Evolutionary conservation across 1,140 invertebrate genomes (phyloP).

Genomic region (Brachionus koreanus): DNA sequence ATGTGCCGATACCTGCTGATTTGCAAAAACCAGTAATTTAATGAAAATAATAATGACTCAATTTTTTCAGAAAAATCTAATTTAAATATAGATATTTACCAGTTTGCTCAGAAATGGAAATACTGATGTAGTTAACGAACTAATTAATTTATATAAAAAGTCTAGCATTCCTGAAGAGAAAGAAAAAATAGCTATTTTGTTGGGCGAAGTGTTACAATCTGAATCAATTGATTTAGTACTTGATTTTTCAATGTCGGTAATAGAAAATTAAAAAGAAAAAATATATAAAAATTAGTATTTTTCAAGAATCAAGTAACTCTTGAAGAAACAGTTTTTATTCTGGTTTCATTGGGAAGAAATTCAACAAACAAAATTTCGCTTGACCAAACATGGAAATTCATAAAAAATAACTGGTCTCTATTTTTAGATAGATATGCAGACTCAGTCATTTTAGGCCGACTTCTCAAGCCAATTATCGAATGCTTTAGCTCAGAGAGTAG

Average conservation of each 20-base stretch:
- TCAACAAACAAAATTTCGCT: slow-evolving; percentile 67
- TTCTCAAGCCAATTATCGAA: slow-evolving; percentile 70
- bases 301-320: slow-evolving; percentile 76
- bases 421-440: slow-evolving; percentile 72
- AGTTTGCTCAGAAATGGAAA: slow-evolving; percentile 4
- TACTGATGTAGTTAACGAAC: not conserved
- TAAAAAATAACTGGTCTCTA: slow-evolving; percentile 74
- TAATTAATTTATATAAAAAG: slow-evolving; percentile 67
- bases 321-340: slow-evolving; percentile 83
- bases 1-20: slow-evolving; percentile 74
- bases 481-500: slow-evolving; percentile 77
- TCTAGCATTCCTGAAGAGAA: slow-evolving; percentile 87
- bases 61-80: not conserved
- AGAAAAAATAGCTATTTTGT: slow-evolving; percentile 73
- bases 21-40: slow-evolving; percentile 67
- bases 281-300: not conserved
- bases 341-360: slow-evolving; percentile 69
- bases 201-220: slow-evolving; percentile 69
- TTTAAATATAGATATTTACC: slow-evolving; percentile 64
- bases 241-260: slow-evolving; percentile 74
- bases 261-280: too few relatives aligned
- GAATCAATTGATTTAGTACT: slow-evolving; percentile 72
- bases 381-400: slow-evolving; percentile 80
- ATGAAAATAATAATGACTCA: not conserved
- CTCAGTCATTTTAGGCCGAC: slow-evolving; percentile 69